These are phyloP conservation scores for Poeciliopsis presidionis DNA, from an alignment of 2,797 vertebrate species.

Conservation along the genomic window DNA sequence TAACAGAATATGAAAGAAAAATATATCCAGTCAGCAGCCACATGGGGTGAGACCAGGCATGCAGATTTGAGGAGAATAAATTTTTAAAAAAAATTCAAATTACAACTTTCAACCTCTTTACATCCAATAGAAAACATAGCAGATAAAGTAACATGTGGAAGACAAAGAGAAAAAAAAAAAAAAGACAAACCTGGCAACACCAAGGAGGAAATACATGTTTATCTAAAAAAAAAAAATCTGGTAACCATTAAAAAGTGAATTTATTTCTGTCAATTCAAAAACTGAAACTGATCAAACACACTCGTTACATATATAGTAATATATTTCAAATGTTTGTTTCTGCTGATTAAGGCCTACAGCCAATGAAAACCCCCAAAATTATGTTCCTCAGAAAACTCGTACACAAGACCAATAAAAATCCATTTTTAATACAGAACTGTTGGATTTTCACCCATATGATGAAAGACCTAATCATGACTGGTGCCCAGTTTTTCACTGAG, in stretches of 20 bases:
- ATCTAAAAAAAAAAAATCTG: neutral
- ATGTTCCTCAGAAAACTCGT: neutral
- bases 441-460: neutral
- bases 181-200: constrained; percentile 60
- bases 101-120: constrained; percentile 30
- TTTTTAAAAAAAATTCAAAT: neutral
- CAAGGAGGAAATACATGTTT: constrained; percentile 48
- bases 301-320: neutral
- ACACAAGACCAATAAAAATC: neutral
- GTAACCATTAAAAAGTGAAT: neutral
- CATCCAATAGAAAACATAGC: constrained; percentile 16
- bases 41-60: constrained; percentile 59
- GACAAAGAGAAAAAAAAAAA: constrained; percentile 46
- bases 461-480: neutral
- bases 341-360: neutral
- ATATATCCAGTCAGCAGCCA: constrained; percentile 47
- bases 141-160: constrained; percentile 22
- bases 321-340: neutral
- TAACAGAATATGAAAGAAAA: constrained; percentile 52
- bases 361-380: neutral
- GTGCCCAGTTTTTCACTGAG: neutral
- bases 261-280: neutral
- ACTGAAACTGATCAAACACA: neutral
- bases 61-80: constrained; percentile 56
- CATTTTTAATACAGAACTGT: neutral